phyloP scores from a whole-genome alignment of 2,113 vertebrate genomes.

The Egretta garzetta region DNA sequence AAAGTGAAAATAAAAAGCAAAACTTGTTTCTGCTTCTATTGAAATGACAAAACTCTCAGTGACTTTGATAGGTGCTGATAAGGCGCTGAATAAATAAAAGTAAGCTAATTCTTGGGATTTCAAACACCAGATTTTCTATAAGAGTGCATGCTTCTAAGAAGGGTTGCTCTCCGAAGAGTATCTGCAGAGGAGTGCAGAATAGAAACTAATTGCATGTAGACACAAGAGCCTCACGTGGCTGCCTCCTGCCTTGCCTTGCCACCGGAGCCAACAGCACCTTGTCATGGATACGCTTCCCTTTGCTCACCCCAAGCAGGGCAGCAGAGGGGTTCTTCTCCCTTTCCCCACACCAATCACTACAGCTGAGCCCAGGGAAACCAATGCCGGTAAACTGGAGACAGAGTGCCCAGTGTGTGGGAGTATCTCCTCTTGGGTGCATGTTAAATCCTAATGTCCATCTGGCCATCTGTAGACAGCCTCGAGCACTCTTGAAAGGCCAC shows the following conservation, averaged over 20 bases:
- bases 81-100: background rate
- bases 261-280: background rate
- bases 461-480: accelerated
- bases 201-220: background rate
- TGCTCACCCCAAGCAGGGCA: background rate
- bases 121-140: background rate
- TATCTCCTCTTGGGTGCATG: background rate
- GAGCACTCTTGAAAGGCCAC: background rate
- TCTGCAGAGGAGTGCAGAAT: background rate
- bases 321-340: background rate
- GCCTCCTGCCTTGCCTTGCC: background rate
- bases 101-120: background rate
- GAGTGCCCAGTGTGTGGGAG: accelerated
- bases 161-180: background rate
- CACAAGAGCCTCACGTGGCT: accelerated
- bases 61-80: background rate
- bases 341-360: accelerated
- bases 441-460: background rate
- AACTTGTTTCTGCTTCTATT: background rate
- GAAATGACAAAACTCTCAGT: background rate
- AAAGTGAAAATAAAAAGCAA: background rate
- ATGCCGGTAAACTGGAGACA: accelerated
- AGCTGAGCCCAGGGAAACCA: accelerated
- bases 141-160: background rate
- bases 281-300: background rate